Evolutionary conservation across 1,140 invertebrate genomes (phyloP).

Genomic region (Tetramorium alpestre): DNA sequence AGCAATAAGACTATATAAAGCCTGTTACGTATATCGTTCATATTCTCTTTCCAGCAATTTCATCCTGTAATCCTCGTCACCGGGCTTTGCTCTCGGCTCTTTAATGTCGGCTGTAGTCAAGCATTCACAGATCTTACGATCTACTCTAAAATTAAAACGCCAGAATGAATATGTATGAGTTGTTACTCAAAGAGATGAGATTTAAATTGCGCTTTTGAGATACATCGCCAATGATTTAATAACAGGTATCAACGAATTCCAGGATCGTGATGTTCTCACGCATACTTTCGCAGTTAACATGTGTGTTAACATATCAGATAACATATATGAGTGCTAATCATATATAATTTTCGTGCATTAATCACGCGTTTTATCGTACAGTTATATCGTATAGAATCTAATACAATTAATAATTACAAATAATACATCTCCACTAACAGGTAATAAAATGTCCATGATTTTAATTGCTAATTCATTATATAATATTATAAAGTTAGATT

Average conservation of each 20-base stretch:
- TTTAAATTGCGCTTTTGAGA: conserved; percentile 49
- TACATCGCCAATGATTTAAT: conserved; percentile 51
- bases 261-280: conserved; percentile 36
- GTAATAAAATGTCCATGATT: not conserved
- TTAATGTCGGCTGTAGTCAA: conserved; percentile 28
- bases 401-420: conserved; percentile 15
- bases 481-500: not conserved
- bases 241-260: conserved; percentile 46
- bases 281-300: not conserved
- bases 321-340: conserved; percentile 2
- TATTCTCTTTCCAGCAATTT: conserved; percentile 22
- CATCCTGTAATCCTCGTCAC: conserved; percentile 32
- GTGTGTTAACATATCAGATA: conserved; percentile 3
- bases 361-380: conserved; percentile 9
- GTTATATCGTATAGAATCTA: not conserved
- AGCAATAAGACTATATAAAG: not conserved
- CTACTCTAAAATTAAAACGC: conserved; percentile 52
- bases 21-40: not conserved
- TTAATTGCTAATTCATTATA: conserved; percentile 2
- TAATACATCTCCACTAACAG: not conserved
- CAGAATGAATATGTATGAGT: conserved; percentile 52
- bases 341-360: conserved; percentile 37
- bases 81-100: conserved; percentile 13
- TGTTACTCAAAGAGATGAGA: conserved; percentile 50
- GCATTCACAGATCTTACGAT: conserved; percentile 51